phyloP scores from a whole-genome alignment of 2,113 vertebrate genomes.

The Haplochromis vanheusdeni region DNA sequence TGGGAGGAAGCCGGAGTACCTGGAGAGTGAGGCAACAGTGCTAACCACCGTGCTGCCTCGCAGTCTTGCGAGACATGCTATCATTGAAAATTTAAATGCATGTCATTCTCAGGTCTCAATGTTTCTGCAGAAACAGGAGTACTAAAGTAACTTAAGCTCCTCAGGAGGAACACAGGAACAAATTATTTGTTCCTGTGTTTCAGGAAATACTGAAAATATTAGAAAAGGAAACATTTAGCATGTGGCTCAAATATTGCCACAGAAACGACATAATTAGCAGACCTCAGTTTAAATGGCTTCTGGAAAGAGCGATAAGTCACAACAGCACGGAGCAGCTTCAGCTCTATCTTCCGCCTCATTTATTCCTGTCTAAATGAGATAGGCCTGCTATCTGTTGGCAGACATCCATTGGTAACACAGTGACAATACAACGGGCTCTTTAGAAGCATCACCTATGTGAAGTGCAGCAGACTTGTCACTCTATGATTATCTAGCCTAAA shows the following conservation, averaged over 20 bases:
- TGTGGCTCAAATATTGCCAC: neutral
- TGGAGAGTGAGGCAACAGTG: neutral
- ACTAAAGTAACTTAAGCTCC: neutral
- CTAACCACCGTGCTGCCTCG: neutral
- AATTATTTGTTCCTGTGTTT: neutral
- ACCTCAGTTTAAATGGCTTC: neutral
- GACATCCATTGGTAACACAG: slow-evolving; percentile 1
- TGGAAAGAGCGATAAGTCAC: slow-evolving; percentile 35
- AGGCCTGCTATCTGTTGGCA: slow-evolving; percentile 27
- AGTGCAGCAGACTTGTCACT: slow-evolving; percentile 6
- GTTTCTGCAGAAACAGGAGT: neutral
- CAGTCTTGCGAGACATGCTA: neutral
- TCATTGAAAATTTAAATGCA: neutral
- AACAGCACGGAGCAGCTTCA: slow-evolving; percentile 9
- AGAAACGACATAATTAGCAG: neutral
- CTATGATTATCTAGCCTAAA: neutral
- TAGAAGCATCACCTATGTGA: slow-evolving; percentile 23
- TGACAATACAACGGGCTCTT: slow-evolving; percentile 10
- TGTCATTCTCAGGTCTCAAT: neutral
- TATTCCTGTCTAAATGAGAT: slow-evolving; percentile 53
- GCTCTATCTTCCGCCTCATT: slow-evolving; percentile 32
- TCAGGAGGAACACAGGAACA: neutral
- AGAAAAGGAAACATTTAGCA: neutral
- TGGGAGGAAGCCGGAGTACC: neutral
- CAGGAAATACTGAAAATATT: neutral